A percentile compares a stretch with the other conserved stretches of the same genome.
Conservation (phyloP, 1,140 invertebrate genomes). For the Aphidius ervi region DNA sequence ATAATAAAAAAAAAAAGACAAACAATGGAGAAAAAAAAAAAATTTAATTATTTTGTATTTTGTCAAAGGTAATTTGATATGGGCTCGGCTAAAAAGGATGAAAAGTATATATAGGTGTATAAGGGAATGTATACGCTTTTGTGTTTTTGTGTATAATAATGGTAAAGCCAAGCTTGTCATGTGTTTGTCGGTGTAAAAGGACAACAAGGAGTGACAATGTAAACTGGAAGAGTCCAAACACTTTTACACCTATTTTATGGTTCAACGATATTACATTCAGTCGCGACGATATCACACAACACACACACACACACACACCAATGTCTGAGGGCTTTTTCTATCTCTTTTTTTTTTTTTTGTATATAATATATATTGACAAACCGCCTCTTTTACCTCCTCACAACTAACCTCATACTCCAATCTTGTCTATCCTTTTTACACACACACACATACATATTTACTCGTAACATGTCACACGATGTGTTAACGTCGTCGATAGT, state of each 20-base stretch:
- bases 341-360: constrained; percentile 2
- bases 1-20: too few relatives aligned
- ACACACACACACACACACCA: constrained; percentile 28
- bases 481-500: constrained; percentile 17
- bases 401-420: neutral
- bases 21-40: too few relatives aligned
- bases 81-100: too few relatives aligned
- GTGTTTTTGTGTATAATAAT: too few relatives aligned
- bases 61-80: too few relatives aligned
- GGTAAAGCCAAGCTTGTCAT: too few relatives aligned
- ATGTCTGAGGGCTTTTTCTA: neutral
- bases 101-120: too few relatives aligned
- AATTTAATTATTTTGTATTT: too few relatives aligned
- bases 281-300: constrained; percentile 25
- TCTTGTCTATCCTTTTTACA: neutral
- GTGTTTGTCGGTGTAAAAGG: constrained; percentile 11
- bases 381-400: constrained; percentile 8
- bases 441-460: neutral
- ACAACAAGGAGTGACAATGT: constrained; percentile 19
- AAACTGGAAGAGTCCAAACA: constrained; percentile 33
- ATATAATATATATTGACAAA: constrained; percentile 21
- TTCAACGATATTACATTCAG: constrained; percentile 38
- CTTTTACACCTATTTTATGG: constrained; percentile 43
- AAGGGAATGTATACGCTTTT: too few relatives aligned
- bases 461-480: constrained; percentile 10